phyloP scores from a whole-genome alignment of 2,888 invertebrate species.

The Polydesmus complanatus region DNA sequence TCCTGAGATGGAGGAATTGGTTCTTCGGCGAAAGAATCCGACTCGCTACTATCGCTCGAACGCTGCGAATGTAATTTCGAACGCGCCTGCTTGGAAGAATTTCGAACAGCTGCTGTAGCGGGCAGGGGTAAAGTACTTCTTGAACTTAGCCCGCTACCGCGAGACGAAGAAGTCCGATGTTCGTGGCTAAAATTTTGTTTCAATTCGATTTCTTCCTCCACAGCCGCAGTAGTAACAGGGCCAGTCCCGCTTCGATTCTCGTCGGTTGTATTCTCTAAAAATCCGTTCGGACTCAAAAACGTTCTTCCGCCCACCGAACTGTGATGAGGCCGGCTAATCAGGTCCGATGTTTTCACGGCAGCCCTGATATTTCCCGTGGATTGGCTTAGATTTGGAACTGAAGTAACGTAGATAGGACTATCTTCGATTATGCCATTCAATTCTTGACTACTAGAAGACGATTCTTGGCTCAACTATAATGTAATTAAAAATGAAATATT shows the following conservation, averaged over 20 bases:
- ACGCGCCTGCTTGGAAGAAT: background rate
- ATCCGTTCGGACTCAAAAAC: background rate
- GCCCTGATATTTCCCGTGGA: conserved; percentile 17
- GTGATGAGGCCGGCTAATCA: conserved; percentile 3
- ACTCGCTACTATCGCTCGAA: background rate
- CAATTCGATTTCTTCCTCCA: conserved; percentile 22
- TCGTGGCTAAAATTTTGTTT: conserved; percentile 21
- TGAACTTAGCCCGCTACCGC: background rate
- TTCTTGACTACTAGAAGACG: conserved; percentile 38
- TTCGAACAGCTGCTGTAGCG: background rate
- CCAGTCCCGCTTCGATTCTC: background rate
- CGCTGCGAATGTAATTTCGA: background rate
- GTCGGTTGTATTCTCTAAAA: background rate
- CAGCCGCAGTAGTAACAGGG: conserved; percentile 1
- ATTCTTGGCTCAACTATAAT: conserved; percentile 50
- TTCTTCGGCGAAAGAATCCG: background rate
- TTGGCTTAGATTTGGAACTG: conserved; percentile 35
- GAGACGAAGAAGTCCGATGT: background rate
- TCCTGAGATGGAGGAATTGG: background rate
- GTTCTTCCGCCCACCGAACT: conserved; percentile 1
- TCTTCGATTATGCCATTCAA: conserved; percentile 68
- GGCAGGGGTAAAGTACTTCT: background rate
- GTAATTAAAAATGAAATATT: too few relatives aligned
- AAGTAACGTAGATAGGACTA: conserved; percentile 69
- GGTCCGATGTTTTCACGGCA: conserved; percentile 8